Evolutionary conservation across 2,113 vertebrate genomes (phyloP).

Genomic region (Rana temporaria): DNA sequence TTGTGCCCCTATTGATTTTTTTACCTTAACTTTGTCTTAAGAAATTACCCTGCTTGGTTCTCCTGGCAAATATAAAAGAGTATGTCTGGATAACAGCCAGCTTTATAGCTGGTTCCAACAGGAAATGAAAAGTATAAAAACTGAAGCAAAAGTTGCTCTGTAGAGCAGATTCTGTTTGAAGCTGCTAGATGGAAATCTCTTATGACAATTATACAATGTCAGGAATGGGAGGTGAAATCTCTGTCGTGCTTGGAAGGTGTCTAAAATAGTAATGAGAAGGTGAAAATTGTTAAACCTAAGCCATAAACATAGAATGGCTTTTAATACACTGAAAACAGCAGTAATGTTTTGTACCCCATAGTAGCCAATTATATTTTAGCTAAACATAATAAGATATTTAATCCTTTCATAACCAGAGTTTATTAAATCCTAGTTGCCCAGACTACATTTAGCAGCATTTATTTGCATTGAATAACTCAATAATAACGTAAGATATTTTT

Average conservation of each 20-base stretch:
- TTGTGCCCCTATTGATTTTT: background rate
- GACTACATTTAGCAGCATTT: too few relatives aligned
- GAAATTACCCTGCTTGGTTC: constrained; percentile 8
- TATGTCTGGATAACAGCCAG: constrained; percentile 24
- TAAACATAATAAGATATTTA: too few relatives aligned
- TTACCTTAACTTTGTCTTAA: background rate
- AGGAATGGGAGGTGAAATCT: constrained; percentile 13
- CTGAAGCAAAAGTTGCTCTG: constrained; percentile 24
- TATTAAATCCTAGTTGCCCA: too few relatives aligned
- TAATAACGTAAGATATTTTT: too few relatives aligned
- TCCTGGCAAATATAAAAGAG: constrained; percentile 15
- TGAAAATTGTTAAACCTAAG: background rate
- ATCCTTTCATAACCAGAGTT: too few relatives aligned
- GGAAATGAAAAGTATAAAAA: constrained; percentile 45
- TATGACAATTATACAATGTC: constrained; percentile 10
- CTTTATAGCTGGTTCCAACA: constrained; percentile 26
- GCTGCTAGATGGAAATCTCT: constrained; percentile 28
- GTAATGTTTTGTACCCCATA: too few relatives aligned
- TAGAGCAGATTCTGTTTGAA: constrained; percentile 25
- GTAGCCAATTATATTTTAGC: too few relatives aligned
- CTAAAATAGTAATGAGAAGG: background rate
- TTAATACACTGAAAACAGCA: too few relatives aligned
- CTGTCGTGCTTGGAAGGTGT: background rate
- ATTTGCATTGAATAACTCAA: too few relatives aligned
- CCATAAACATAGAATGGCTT: too few relatives aligned